These are phyloP conservation scores for Agriopis leucophaearia DNA, from an alignment of 2,888 invertebrate species.

Conservation along the genomic window DNA sequence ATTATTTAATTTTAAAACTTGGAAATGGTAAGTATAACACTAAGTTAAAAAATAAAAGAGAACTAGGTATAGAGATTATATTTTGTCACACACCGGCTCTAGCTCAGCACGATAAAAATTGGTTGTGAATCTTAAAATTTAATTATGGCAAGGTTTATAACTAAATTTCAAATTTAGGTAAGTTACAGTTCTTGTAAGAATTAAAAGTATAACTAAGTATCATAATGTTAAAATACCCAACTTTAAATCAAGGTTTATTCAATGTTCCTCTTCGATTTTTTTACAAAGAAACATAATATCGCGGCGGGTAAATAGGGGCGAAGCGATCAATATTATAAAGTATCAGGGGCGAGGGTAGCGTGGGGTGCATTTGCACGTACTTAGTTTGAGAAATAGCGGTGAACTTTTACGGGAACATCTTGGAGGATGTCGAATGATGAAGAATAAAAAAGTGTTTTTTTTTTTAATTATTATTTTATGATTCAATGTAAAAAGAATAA, in stretches of 20 bases:
- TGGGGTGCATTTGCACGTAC: constrained; percentile 38
- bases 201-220: not conserved
- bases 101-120: no score
- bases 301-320: constrained; percentile 22
- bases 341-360: constrained; percentile 22
- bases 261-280: constrained; percentile 11
- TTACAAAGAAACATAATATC: constrained; percentile 20
- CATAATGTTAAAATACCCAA: not conserved
- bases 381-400: constrained; percentile 30
- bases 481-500: not conserved
- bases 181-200: not conserved
- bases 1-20: no score
- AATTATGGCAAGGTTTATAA: no score
- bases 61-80: no score
- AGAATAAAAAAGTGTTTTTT: not conserved
- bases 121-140: no score
- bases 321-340: constrained; percentile 38
- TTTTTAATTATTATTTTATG: not conserved
- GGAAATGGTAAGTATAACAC: no score
- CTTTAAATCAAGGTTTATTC: constrained; percentile 1
- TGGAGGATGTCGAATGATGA: not conserved
- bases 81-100: no score
- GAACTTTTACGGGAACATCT: constrained; percentile 17
- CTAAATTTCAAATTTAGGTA: not conserved
- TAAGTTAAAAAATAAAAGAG: no score